These are phyloP conservation scores for Hydrotaea diabolus DNA, from an alignment of 2,888 invertebrate species.

Conservation along the genomic window DNA sequence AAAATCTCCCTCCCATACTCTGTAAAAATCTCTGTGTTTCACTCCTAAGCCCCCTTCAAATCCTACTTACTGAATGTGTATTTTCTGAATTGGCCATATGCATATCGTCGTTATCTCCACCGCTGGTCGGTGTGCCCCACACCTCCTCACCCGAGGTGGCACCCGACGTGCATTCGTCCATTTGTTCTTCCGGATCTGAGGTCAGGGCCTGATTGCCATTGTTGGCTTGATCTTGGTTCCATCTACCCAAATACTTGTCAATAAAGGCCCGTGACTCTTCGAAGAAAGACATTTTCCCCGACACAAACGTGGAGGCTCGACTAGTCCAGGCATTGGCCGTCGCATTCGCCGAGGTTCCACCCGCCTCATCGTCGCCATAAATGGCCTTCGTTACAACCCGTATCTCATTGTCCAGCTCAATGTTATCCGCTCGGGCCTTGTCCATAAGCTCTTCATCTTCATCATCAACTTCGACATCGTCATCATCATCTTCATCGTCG, in stretches of 20 bases:
- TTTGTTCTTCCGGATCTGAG: conserved; percentile 84
- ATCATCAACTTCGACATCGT: conserved; percentile 66
- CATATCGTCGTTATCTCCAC: conserved; percentile 90
- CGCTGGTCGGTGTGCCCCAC: conserved; percentile 94
- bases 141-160: conserved; percentile 92
- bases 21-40: no score
- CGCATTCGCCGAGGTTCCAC: conserved; percentile 67
- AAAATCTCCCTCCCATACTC: no score
- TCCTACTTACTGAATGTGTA: conserved; percentile 84
- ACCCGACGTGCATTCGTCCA: conserved; percentile 89
- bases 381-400: conserved; percentile 72
- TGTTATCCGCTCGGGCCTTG: conserved; percentile 77
- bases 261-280: conserved; percentile 83
- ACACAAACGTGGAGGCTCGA: conserved; percentile 89
- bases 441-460: conserved; percentile 70
- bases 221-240: conserved; percentile 79
- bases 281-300: conserved; percentile 89
- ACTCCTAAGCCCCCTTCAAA: no score
- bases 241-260: conserved; percentile 82
- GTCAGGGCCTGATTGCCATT: conserved; percentile 59
- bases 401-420: conserved; percentile 79
- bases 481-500: conserved; percentile 77
- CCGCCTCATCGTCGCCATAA: conserved; percentile 54
- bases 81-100: conserved; percentile 85
- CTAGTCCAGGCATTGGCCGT: conserved; percentile 85